These are phyloP conservation scores for Aphrophora alni DNA, from an alignment of 2,888 invertebrate species.

Conservation along the genomic window DNA sequence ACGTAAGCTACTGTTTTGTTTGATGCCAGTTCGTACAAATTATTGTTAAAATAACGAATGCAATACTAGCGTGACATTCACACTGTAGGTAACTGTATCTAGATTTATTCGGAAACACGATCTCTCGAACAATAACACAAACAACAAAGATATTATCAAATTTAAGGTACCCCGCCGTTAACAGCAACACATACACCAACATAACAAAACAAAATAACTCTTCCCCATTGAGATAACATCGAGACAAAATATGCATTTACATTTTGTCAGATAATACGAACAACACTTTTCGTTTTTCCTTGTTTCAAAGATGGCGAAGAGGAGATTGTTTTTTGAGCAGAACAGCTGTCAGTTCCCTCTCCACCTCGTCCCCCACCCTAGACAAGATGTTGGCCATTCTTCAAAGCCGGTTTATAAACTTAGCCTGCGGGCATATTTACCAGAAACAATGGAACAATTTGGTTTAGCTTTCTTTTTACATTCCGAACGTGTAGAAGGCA, in stretches of 20 bases:
- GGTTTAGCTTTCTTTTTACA: background rate
- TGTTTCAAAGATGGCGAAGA: background rate
- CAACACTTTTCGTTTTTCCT: background rate
- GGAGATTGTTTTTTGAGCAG: background rate
- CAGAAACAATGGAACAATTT: background rate
- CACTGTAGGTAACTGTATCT: background rate
- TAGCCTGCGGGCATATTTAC: background rate
- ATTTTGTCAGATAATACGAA: background rate
- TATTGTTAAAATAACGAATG: too few relatives aligned
- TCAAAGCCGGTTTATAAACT: background rate
- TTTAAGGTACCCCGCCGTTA: background rate
- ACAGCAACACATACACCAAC: background rate
- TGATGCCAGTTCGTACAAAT: too few relatives aligned
- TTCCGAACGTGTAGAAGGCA: background rate
- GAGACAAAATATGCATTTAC: background rate
- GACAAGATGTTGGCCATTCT: background rate
- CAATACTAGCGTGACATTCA: too few relatives aligned
- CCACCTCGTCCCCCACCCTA: too few relatives aligned
- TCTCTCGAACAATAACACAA: background rate
- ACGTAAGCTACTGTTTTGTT: too few relatives aligned
- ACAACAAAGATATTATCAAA: background rate
- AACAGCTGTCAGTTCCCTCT: background rate
- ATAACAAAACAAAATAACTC: background rate
- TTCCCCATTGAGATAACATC: background rate
- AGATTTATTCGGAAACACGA: background rate